These are phyloP conservation scores for Seriola rivoliana DNA, from an alignment of 2,113 vertebrate species.

Conservation along the genomic window DNA sequence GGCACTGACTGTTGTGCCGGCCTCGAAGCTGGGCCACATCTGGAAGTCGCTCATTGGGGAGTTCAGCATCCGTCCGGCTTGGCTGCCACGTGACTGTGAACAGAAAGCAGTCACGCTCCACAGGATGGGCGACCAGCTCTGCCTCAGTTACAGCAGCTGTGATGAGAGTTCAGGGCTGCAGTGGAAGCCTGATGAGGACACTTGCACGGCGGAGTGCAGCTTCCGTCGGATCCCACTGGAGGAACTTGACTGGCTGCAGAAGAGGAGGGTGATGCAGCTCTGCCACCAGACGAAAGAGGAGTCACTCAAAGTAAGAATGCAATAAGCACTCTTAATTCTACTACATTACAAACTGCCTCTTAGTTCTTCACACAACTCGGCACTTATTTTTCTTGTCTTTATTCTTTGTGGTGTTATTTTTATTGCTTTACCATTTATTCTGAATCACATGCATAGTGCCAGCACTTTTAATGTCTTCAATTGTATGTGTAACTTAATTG, in stretches of 20 bases:
- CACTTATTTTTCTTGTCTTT: neutral
- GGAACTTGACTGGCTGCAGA: constrained; percentile 95
- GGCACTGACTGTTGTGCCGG: constrained; percentile 81
- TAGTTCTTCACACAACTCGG: neutral
- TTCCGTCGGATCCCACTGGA: constrained; percentile 86
- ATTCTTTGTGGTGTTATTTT: neutral
- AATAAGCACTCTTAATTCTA: neutral
- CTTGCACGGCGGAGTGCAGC: constrained; percentile 81
- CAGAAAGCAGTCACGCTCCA: constrained; percentile 85
- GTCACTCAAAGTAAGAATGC: constrained; percentile 86
- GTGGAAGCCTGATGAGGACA: constrained; percentile 56
- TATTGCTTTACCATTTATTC: too few relatives aligned
- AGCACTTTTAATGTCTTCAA: too few relatives aligned
- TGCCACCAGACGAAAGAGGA: constrained; percentile 84
- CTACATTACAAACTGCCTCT: neutral
- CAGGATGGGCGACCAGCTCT: constrained; percentile 83
- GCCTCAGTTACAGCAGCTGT: constrained; percentile 80
- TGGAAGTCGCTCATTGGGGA: constrained; percentile 93
- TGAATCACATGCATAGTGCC: too few relatives aligned
- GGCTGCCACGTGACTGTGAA: constrained; percentile 70
- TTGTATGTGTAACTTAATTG: too few relatives aligned
- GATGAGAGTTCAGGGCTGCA: constrained; percentile 68
- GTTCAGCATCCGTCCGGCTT: constrained; percentile 83
- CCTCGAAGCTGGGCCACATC: constrained; percentile 62
- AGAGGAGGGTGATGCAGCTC: constrained; percentile 91